Conservation (phyloP, 92 coral and sea anemone species). For the Siderastrea siderea region DNA sequence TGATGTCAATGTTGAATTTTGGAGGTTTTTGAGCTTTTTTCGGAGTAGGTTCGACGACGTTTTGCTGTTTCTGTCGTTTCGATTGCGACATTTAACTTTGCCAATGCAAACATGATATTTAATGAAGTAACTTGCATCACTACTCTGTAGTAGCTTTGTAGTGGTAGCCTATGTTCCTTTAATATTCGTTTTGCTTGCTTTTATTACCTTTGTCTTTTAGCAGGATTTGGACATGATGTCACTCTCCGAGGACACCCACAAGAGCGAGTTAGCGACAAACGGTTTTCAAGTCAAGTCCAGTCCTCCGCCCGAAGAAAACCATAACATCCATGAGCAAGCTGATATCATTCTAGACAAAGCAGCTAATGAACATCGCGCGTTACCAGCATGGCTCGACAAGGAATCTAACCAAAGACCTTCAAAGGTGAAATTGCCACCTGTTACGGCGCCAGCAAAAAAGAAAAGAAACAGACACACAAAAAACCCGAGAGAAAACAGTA, state of each 20-base stretch:
- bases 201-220: background rate
- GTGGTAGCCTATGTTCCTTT: background rate
- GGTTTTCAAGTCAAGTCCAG: background rate
- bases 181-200: background rate
- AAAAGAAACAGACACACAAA: constrained; percentile 4
- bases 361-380: background rate
- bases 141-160: too few species aligned
- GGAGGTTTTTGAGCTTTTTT: too few species aligned
- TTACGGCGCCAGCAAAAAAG: background rate
- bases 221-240: constrained; percentile 12
- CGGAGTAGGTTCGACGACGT: too few species aligned
- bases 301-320: background rate
- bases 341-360: background rate
- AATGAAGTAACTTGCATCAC: too few species aligned
- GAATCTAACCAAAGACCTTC: constrained; percentile 1
- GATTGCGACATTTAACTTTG: too few species aligned
- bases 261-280: too few species aligned
- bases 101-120: too few species aligned
- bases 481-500: background rate
- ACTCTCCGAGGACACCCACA: background rate
- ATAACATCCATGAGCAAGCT: background rate
- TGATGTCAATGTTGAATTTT: too few species aligned
- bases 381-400: constrained; percentile 31
- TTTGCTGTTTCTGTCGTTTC: too few species aligned
- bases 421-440: constrained; percentile 32